These are phyloP conservation scores for Sphaerophoria rueppellii DNA, from an alignment of 2,888 invertebrate species.

Conservation along the genomic window DNA sequence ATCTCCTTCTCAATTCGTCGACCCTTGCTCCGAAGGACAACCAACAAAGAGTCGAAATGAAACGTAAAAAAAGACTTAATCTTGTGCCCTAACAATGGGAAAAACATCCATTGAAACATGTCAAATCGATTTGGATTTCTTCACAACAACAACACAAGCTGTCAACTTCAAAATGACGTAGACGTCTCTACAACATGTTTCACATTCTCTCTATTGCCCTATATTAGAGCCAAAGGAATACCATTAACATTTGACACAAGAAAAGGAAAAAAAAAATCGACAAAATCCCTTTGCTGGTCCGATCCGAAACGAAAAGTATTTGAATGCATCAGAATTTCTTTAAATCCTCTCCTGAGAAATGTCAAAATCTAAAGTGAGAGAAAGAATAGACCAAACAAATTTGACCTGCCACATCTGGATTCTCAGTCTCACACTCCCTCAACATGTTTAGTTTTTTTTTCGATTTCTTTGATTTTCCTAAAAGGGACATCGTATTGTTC, in stretches of 20 bases:
- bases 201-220: constrained; percentile 52
- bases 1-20: constrained; percentile 23
- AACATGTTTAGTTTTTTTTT: constrained; percentile 18
- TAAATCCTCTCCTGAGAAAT: constrained; percentile 12
- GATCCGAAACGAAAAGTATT: neutral
- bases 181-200: constrained; percentile 47
- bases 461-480: constrained; percentile 23
- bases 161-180: constrained; percentile 58
- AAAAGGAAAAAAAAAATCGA: neutral
- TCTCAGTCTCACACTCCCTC: constrained; percentile 50
- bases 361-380: constrained; percentile 5
- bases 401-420: constrained; percentile 67
- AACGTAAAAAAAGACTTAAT: constrained; percentile 41
- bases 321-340: constrained; percentile 45
- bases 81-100: constrained; percentile 36
- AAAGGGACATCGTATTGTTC: constrained; percentile 68
- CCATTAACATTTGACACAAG: constrained; percentile 4
- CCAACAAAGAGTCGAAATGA: neutral
- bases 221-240: constrained; percentile 45
- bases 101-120: constrained; percentile 39
- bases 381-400: constrained; percentile 42
- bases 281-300: constrained; percentile 10
- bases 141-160: constrained; percentile 24
- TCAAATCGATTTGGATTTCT: constrained; percentile 61
- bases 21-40: constrained; percentile 1